Evolutionary conservation across 2,888 invertebrate genomes (phyloP).

Genomic region (Nowickia ferox): DNA sequence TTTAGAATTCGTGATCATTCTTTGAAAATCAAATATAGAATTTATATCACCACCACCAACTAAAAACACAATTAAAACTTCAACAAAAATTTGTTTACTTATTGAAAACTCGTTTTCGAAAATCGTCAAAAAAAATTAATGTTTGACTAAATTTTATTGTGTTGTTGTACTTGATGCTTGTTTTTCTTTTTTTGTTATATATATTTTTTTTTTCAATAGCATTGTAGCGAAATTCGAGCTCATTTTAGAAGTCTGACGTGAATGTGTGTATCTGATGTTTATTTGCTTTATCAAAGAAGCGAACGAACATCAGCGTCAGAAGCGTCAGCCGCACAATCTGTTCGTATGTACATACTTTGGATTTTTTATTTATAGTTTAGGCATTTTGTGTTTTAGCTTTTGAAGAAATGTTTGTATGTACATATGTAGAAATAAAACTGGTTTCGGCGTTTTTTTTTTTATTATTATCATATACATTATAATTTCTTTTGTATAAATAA

Average conservation of each 20-base stretch:
- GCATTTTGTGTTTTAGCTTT: conserved; percentile 29
- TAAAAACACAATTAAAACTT: conserved; percentile 21
- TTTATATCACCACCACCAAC: conserved; percentile 41
- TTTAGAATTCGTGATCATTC: not conserved
- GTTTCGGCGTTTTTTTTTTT: conserved; percentile 49
- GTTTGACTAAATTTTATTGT: conserved; percentile 46
- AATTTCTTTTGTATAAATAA: conserved; percentile 27
- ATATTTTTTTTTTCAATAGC: conserved; percentile 35
- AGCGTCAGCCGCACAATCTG: conserved; percentile 12
- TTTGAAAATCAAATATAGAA: conserved; percentile 8
- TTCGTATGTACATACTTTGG: not conserved
- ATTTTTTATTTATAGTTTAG: conserved; percentile 45
- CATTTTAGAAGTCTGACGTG: conserved; percentile 53
- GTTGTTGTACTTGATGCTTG: conserved; percentile 22
- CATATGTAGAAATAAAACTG: conserved; percentile 43
- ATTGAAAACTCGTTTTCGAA: conserved; percentile 62
- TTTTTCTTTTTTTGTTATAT: conserved; percentile 22
- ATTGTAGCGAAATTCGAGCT: conserved; percentile 70
- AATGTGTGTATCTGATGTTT: conserved; percentile 28
- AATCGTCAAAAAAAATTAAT: conserved; percentile 22
- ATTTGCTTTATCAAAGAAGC: conserved; percentile 45
- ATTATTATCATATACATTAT: not conserved
- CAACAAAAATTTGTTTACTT: conserved; percentile 33
- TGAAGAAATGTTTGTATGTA: conserved; percentile 39
- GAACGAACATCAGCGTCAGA: conserved; percentile 27